Conservation (phyloP, 2,888 invertebrate genomes). For the Cataglyphis rosenhaueri region DNA sequence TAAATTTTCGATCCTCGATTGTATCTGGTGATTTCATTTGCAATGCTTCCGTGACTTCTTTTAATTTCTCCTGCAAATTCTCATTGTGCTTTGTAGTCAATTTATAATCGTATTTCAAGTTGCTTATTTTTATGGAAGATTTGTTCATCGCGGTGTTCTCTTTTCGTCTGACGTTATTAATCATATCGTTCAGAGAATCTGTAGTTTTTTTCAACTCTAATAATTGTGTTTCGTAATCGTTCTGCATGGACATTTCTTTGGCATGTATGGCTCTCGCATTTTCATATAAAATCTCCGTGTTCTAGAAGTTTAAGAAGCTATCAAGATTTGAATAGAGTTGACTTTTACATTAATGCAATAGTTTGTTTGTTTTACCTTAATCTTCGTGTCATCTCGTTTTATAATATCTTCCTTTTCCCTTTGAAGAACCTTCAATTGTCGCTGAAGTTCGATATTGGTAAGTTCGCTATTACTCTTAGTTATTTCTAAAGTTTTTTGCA, state of each 20-base stretch:
- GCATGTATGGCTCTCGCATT: not conserved
- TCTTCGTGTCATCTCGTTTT: not conserved
- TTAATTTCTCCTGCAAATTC: not conserved
- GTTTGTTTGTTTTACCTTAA: constrained; percentile 17
- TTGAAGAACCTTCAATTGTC: not conserved
- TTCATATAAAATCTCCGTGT: not conserved
- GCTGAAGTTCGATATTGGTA: not conserved
- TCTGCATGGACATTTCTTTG: constrained; percentile 11
- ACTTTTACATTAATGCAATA: not conserved
- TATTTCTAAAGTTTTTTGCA: not conserved
- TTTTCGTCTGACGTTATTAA: not conserved
- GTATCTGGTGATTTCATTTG: constrained; percentile 1
- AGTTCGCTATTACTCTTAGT: not conserved
- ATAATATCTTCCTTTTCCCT: constrained; percentile 24
- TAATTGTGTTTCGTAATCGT: not conserved
- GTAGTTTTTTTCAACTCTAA: not conserved
- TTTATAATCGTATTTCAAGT: not conserved
- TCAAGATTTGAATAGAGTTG: not conserved
- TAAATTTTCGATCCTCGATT: not conserved
- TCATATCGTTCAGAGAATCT: not conserved
- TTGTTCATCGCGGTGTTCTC: constrained; percentile 4
- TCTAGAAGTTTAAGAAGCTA: not conserved
- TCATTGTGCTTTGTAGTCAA: not conserved
- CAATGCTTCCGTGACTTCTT: not conserved
- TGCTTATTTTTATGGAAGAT: not conserved